phyloP scores from a whole-genome alignment of 2,797 vertebrate genomes.

The Gallinago stenura region DNA sequence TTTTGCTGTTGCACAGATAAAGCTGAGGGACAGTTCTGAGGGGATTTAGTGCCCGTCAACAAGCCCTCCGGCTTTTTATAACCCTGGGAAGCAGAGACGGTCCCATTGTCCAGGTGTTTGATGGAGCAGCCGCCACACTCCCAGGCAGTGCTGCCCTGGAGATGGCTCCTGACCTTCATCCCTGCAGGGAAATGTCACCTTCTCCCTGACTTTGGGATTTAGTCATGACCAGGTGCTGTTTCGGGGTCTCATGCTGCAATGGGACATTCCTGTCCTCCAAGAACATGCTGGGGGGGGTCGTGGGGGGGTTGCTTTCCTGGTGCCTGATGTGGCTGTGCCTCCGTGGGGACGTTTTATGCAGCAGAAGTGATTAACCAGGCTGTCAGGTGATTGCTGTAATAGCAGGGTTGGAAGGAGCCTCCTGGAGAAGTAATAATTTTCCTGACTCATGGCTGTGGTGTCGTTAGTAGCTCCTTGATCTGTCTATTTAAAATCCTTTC shows the following conservation, averaged over 20 bases:
- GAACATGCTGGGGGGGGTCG: accelerated
- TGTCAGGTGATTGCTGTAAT: background rate
- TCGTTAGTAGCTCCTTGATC: background rate
- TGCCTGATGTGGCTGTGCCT: background rate
- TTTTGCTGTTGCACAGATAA: background rate
- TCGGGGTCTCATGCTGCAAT: accelerated
- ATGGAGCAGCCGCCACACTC: background rate
- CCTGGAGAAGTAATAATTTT: background rate
- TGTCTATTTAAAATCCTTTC: background rate
- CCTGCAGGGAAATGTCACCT: accelerated
- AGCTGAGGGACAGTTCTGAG: background rate
- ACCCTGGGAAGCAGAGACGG: accelerated
- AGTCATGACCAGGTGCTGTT: background rate
- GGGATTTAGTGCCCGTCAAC: background rate
- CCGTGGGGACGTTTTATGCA: background rate
- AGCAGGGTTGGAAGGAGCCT: background rate
- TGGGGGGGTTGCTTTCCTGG: background rate
- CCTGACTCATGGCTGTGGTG: background rate
- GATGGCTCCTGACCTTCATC: background rate
- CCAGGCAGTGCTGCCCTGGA: background rate
- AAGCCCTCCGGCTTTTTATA: background rate
- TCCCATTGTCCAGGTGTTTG: background rate
- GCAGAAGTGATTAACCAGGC: background rate
- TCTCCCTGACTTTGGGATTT: accelerated
- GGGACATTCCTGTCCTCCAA: background rate